Evolutionary conservation across 2,113 vertebrate species (phyloP).

Genomic region (Scomber colias): DNA sequence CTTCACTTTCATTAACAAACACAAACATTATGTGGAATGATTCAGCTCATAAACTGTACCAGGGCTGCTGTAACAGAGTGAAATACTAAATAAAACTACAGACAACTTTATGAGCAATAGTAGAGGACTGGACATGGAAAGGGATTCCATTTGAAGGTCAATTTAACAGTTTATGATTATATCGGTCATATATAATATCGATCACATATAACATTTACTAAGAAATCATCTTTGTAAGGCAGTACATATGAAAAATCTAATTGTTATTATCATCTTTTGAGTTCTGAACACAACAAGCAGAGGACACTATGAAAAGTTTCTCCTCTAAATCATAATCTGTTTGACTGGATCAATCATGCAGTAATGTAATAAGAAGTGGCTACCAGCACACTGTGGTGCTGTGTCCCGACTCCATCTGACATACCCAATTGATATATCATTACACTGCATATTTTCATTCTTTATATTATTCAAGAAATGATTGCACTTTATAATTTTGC

Average conservation of each 20-base stretch:
- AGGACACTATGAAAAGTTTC: not conserved
- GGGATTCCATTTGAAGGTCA: not conserved
- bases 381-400: not conserved
- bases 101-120: no score
- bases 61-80: not conserved
- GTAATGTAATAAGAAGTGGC: not conserved
- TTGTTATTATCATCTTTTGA: not conserved
- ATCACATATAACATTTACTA: not conserved
- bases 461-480: not conserved
- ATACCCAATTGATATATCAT: not conserved
- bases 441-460: no score
- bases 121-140: not conserved
- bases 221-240: not conserved
- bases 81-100: not conserved
- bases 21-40: not conserved
- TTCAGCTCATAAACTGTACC: not conserved
- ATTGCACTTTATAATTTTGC: no score
- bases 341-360: not conserved
- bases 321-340: no score
- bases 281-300: constrained; percentile 1
- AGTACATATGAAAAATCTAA: no score
- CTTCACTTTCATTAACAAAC: not conserved
- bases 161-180: no score
- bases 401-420: not conserved
- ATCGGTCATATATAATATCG: no score